phyloP scores from a whole-genome alignment of 2,797 vertebrate species.

The Bradypodion ventrale region DNA sequence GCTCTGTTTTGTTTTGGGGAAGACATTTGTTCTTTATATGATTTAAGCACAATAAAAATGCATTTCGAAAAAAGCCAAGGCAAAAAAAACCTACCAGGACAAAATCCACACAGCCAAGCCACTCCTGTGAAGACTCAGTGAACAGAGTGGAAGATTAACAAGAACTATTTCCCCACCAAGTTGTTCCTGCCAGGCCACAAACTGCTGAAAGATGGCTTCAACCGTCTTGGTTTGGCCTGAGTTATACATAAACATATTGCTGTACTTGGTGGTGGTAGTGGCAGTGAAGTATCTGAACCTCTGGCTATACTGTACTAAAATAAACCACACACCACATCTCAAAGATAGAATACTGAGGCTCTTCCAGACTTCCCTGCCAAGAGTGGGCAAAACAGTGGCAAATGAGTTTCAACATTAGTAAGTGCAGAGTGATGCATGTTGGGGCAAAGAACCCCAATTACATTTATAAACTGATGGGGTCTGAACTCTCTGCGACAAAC shows the following conservation, averaged over 20 bases:
- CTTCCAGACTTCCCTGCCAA: not conserved
- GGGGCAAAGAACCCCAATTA: no score
- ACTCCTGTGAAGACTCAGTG: not conserved
- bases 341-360: not conserved
- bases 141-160: not conserved
- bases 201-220: not conserved
- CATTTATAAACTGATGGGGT: no score
- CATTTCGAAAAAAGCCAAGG: not conserved
- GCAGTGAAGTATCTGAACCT: not conserved
- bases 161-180: not conserved
- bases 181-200: not conserved
- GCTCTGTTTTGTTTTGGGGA: no score
- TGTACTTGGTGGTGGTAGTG: not conserved
- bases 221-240: not conserved
- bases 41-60: no score
- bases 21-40: no score
- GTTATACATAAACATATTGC: not conserved
- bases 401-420: no score
- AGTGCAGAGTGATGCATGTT: no score
- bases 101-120: not conserved
- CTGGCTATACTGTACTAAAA: not conserved
- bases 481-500: no score
- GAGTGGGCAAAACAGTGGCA: no score
- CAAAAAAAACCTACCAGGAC: not conserved
- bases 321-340: constrained; percentile 21